These are phyloP conservation scores for Oreocharis arfaki DNA, from an alignment of 2,113 vertebrate genomes.

Conservation along the genomic window DNA sequence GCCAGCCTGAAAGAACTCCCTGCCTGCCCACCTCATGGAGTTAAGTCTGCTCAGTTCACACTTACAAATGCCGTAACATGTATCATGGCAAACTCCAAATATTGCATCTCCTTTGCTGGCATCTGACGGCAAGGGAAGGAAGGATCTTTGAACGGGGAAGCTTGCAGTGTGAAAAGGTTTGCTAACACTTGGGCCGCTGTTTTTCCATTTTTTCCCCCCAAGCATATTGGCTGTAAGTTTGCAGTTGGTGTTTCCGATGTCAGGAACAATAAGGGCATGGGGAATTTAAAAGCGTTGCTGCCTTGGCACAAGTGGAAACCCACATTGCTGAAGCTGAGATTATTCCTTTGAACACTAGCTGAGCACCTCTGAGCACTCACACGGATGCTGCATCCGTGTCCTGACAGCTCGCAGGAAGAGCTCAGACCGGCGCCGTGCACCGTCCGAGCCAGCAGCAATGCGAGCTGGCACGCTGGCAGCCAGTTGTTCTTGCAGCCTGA, in stretches of 20 bases:
- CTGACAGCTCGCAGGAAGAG: neutral
- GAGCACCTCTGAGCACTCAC: neutral
- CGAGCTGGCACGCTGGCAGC: neutral
- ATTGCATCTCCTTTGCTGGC: neutral
- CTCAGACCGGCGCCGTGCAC: rapidly evolving
- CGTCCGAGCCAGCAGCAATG: rapidly evolving
- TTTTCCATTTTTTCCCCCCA: neutral
- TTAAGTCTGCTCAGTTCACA: neutral
- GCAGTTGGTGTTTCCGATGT: neutral
- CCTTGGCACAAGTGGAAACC: neutral
- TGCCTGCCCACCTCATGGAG: neutral
- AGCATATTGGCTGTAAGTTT: neutral
- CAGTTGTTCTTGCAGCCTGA: neutral
- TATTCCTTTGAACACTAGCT: neutral
- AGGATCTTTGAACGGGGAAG: neutral
- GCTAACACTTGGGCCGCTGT: neutral
- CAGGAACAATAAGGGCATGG: neutral
- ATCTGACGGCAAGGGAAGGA: neutral
- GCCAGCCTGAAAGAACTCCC: neutral
- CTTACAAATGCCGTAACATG: rapidly evolving
- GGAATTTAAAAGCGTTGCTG: neutral
- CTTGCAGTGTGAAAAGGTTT: neutral
- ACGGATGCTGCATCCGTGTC: rapidly evolving
- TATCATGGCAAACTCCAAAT: neutral
- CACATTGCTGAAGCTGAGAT: neutral